Conservation (phyloP, 2,113 vertebrate species). For the Ameiurus melas region DNA sequence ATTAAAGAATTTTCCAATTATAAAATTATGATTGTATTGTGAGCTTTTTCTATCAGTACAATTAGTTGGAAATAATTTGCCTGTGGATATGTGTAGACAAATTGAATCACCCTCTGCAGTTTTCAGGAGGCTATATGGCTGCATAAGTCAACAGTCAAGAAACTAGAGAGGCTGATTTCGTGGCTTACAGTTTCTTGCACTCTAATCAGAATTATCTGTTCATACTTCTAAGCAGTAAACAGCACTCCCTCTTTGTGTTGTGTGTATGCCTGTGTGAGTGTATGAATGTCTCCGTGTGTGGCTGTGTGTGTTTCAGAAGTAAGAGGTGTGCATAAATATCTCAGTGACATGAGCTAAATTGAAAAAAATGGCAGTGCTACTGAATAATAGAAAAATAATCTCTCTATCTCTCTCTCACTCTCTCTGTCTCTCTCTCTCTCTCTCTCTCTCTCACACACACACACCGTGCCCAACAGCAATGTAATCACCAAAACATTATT, state of each 20-base stretch:
- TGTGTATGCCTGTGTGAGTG: neutral
- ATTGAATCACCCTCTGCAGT: neutral
- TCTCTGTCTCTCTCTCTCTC: neutral
- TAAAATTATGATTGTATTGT: constrained; percentile 6
- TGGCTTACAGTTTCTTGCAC: constrained; percentile 9
- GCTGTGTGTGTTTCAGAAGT: constrained; percentile 2
- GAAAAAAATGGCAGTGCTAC: neutral
- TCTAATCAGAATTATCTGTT: constrained; percentile 17
- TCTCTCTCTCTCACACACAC: neutral
- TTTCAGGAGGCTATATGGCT: neutral
- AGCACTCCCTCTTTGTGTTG: neutral
- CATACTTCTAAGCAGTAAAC: constrained; percentile 11
- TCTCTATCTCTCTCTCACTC: neutral
- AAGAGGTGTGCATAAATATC: neutral
- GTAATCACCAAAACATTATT: constrained; percentile 37
- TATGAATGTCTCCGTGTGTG: neutral
- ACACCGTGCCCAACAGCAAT: neutral
- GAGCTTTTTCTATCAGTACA: neutral
- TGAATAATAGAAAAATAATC: neutral
- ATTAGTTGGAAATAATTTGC: neutral
- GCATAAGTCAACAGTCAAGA: neutral
- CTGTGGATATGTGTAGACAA: constrained; percentile 6
- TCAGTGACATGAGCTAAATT: neutral
- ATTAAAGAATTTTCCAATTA: constrained; percentile 19
- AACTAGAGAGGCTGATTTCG: neutral